These are phyloP conservation scores for Callionymus lyra DNA, from an alignment of 2,113 vertebrate genomes.

Conservation along the genomic window DNA sequence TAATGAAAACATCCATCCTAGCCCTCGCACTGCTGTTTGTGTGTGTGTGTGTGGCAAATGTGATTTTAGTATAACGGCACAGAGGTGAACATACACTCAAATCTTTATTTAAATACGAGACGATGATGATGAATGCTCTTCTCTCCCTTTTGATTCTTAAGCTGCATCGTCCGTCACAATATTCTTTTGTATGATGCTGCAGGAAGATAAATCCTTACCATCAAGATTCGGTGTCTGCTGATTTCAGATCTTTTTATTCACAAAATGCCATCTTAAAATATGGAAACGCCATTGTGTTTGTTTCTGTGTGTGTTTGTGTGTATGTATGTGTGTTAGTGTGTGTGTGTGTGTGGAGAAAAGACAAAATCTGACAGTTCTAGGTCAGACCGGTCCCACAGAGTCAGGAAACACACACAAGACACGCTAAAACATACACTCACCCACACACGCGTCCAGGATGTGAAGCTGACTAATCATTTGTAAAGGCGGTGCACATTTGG, in stretches of 20 bases:
- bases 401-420: slow-evolving; percentile 36
- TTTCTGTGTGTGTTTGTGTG: not conserved
- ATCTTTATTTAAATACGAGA: too few species aligned
- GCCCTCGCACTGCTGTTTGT: slow-evolving; percentile 9
- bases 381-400: slow-evolving; percentile 49
- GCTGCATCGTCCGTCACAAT: too few species aligned
- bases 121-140: too few species aligned
- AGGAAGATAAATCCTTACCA: too few species aligned
- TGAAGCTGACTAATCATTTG: slow-evolving; percentile 43
- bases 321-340: slow-evolving; percentile 9
- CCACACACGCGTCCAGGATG: slow-evolving; percentile 11
- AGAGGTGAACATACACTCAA: too few species aligned
- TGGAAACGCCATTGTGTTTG: too few species aligned
- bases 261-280: too few species aligned
- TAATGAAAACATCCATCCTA: slow-evolving; percentile 60
- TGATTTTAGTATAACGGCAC: too few species aligned
- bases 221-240: too few species aligned
- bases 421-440: slow-evolving; percentile 12
- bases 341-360: slow-evolving; percentile 21
- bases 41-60: slow-evolving; percentile 6
- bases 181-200: too few species aligned
- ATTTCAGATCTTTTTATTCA: too few species aligned
- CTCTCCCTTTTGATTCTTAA: too few species aligned
- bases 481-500: slow-evolving; percentile 2
- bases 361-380: slow-evolving; percentile 57